phyloP scores from a whole-genome alignment of 1,140 invertebrate genomes.

The Myzus persicae region DNA sequence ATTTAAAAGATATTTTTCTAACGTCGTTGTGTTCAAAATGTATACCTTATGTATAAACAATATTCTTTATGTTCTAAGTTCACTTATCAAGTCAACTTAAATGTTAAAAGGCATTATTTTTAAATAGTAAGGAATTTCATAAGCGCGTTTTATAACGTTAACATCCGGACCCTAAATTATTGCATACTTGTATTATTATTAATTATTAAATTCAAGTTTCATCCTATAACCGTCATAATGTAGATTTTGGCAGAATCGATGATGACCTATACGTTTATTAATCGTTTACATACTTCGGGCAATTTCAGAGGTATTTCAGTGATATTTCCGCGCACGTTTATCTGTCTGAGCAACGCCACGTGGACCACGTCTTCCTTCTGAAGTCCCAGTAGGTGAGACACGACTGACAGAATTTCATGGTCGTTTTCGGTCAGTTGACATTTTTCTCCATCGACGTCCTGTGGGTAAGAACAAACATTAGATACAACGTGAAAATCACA shows the following conservation, averaged over 20 bases:
- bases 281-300: conserved; percentile 76
- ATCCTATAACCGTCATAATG: neutral
- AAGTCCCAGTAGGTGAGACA: conserved; percentile 83
- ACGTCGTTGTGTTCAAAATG: no score
- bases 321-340: conserved; percentile 93
- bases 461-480: conserved; percentile 16
- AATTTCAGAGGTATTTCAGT: conserved; percentile 93
- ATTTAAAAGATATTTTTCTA: conserved; percentile 1
- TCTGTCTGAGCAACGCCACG: conserved; percentile 86
- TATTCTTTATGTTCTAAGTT: neutral
- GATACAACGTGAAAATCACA: neutral
- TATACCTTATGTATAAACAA: no score
- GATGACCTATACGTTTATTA: neutral
- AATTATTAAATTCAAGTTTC: neutral
- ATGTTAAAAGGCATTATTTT: neutral
- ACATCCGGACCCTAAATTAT: neutral
- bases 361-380: conserved; percentile 78
- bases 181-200: neutral
- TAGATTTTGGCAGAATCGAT: neutral
- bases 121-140: neutral
- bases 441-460: conserved; percentile 89
- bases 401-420: conserved; percentile 76
- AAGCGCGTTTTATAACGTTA: neutral
- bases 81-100: no score
- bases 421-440: conserved; percentile 81